Evolutionary conservation across 2,797 vertebrate species (phyloP).

Genomic region (Rhinogobio ventralis): DNA sequence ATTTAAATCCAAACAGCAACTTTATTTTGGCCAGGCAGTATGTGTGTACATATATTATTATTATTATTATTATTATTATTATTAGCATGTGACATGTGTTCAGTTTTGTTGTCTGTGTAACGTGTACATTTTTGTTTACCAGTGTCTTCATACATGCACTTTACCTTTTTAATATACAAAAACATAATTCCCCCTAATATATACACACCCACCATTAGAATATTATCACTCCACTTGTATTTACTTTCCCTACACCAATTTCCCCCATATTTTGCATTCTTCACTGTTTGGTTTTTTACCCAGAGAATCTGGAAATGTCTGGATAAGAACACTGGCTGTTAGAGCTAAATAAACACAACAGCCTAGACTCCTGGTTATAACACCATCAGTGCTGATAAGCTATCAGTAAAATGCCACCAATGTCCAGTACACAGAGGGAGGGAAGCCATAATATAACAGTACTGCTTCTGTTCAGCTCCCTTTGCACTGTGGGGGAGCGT

Average conservation of each 20-base stretch:
- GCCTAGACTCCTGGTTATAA: slow-evolving; percentile 7
- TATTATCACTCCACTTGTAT: not conserved
- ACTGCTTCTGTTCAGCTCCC: slow-evolving; percentile 41
- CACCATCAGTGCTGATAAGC: slow-evolving; percentile 69
- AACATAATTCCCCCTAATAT: not conserved
- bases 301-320: slow-evolving; percentile 64
- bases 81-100: not conserved
- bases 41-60: too few species aligned
- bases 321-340: slow-evolving; percentile 68
- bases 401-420: slow-evolving; percentile 73
- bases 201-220: not conserved
- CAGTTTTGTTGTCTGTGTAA: not conserved
- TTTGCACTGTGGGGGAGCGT: slow-evolving; percentile 59
- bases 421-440: slow-evolving; percentile 67
- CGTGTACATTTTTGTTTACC: not conserved
- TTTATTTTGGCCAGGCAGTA: too few species aligned
- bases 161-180: not conserved
- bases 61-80: not conserved
- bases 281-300: slow-evolving; percentile 1
- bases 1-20: too few species aligned
- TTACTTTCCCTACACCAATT: not conserved
- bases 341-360: slow-evolving; percentile 43
- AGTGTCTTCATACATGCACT: not conserved
- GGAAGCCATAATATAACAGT: slow-evolving; percentile 53
- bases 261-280: not conserved